Evolutionary conservation across 2,888 invertebrate genomes (phyloP), one percentile per base, ranked within the genome.

Genomic region (Agrilus mali): DNA sequence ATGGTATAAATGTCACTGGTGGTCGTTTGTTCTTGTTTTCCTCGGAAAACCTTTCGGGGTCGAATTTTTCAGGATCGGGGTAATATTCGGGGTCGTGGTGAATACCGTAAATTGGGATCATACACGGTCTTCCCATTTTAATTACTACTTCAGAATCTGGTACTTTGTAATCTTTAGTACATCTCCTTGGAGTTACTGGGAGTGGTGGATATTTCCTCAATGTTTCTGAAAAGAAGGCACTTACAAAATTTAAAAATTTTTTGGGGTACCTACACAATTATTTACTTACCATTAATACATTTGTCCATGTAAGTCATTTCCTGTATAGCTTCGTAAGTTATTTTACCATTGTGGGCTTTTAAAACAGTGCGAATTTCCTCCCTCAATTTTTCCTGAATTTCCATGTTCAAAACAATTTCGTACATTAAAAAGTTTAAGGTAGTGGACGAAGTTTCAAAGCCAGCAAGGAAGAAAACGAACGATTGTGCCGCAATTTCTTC

Each of bases 1-100:
- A 75, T 1, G 75, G 73, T 63, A 74, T 64, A 67, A 70, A 73
- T 43, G 69, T 66, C 47, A 68, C 72, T 1, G 66, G 68, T 37
- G 73, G 73, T 10, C 34, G 7, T 1, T 36, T 37, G 0, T 69
- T 65, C 47, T 73, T 74, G 22, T 71, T 70, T 44, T 72, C 70
- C 4, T 67, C 60, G 0, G 67, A 58, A 58, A 78, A 80, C 47
- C 79, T 66, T 16, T 78, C 75, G 0, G 80, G 80, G 39, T 73
- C 69, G 47, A 80, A 80, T 31, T 67, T 66, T 2, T 75, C 68
- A 0, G 82, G 81, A 10, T 80, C 68, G 0, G 75, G 73, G 44
- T 55, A 58, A 44, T 55, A 54, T 40, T 57, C 56, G 7, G 55
- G 53, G 46, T 59, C 58, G 36, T 52, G 47, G 7, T 59, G 59